phyloP scores from a whole-genome alignment of 2,113 vertebrate species.

The Gadus macrocephalus region DNA sequence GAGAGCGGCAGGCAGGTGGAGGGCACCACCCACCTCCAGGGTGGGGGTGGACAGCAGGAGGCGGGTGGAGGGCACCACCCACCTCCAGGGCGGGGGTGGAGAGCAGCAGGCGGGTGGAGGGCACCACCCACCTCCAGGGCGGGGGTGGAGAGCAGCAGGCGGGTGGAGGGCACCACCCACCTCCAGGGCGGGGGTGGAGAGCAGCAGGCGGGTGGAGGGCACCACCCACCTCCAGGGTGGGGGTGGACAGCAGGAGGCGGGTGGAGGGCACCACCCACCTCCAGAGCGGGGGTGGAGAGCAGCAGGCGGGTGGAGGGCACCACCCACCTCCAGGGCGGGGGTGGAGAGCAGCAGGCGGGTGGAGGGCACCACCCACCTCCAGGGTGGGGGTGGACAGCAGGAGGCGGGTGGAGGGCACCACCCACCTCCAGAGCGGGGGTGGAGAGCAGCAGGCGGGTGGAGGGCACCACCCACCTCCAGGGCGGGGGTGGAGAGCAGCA shows the following conservation, averaged over 20 bases:
- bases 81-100: conserved; percentile 88
- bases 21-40: too few species aligned
- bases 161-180: conserved; percentile 91
- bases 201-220: too few species aligned
- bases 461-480: conserved; percentile 73
- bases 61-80: neutral
- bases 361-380: conserved; percentile 91
- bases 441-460: too few species aligned
- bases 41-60: too few species aligned
- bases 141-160: conserved; percentile 84
- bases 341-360: conserved; percentile 88
- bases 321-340: conserved; percentile 80
- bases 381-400: too few species aligned
- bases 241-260: too few species aligned
- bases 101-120: conserved; percentile 42
- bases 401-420: too few species aligned
- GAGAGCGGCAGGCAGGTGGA: too few species aligned
- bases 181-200: too few species aligned
- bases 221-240: too few species aligned
- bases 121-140: conserved; percentile 77
- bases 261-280: conserved; percentile 62
- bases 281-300: conserved; percentile 83
- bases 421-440: too few species aligned
- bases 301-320: too few species aligned
- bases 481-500: conserved; percentile 78